Base-by-base conservation (phyloP, 2,888 invertebrate genomes). In the Ennomos erosarius region DNA sequence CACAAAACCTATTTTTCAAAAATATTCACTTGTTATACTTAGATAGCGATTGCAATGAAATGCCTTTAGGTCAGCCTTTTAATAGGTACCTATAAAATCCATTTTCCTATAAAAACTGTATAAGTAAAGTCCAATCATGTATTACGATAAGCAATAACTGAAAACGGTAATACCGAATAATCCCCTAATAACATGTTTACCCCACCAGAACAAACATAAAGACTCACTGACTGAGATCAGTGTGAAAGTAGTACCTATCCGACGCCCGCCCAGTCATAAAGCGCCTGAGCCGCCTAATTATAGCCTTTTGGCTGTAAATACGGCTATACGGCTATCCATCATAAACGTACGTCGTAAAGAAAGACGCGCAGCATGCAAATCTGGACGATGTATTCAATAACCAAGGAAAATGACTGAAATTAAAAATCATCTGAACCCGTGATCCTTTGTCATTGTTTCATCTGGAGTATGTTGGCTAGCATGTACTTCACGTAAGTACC, bases 281-380 rank as follows among this genome's bases (percentile, higher is more conserved):
- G 47, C 59, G 55, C 76, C 80, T 73, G 75, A 81, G 82, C 76
- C 66, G 59, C 73, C 87, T 88, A 88, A 89, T 90, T 89, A 89
- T 77, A 77, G 78, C 78, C 79, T 85, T 87, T 85, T 79, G 55
- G 59, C 51, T 43, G 59, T 60, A 60, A 65, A 64, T 64, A 61
- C 51, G 56, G 55, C 44, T 48, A 44, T 56, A 55, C 44, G 40
- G 46, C 67, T 59, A 67, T 88, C 80, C 80, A 86, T 88, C 88
- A 88, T 90, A 90, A 90, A 88, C 73, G 69, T 79, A 74, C 76
- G 76, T 78, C 80, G 76, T 87, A 88, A 88, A 79, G 36, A 16
- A 51, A 46, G 46, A 11, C 8, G 57, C 64, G 63, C n/a, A 40
- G 37, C 50, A 60, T 55, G 70, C 60, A 55, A 60, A 60, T 52